Base-by-base conservation (phyloP, 2,797 vertebrate species). In the Tauraco hartlaubi region DNA sequence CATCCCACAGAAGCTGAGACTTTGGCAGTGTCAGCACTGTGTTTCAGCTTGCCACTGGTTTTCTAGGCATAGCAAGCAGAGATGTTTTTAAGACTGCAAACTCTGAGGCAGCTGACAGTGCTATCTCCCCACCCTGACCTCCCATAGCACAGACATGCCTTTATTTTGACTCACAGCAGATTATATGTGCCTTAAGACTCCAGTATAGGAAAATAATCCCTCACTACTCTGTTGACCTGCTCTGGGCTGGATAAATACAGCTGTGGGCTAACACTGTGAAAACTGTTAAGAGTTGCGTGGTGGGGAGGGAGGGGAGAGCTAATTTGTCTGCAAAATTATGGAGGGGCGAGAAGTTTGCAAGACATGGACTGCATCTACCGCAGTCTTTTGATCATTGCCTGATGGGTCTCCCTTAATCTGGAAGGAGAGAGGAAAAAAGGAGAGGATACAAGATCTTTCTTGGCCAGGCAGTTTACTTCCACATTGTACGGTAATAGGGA, bases 401-500 rank as follows among this genome's bases (percentile, higher is more conserved):
- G 3, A 10, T 33, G 39, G 54, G 62, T 82, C 7, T 79, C 37
- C 37, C n/a, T 88, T 88, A 82, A 64, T 19, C 14, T 37, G 39
- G 17, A 39, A 72, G 12, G 5, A 72, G 8, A 81, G 23, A 43
- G 5, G 39, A 41, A 33, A 44, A 73, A 35, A 93, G 66, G 87
- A 95, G 88, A 87, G 62, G 55, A 90, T 61, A 89, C 4, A 25
- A 82, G 62, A 39, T 48, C 63, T 75, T 43, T 51, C 96, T 85
- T 84, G 54, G 33, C 77, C 92, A 88, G 94, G 80, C 72, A 59
- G 58, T 96, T 96, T 78, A 69, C 67, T 92, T 95, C 59, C 81
- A 63, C 67, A 5, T 59, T 88, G 28, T 61, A 62, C 46, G 74
- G 59, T 94, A 94, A 81, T 48, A 80, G 69, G 72, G 61, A 96